Base-by-base conservation (phyloP, 2,113 vertebrate genomes). In the Corythornis madagascariensis region DNA sequence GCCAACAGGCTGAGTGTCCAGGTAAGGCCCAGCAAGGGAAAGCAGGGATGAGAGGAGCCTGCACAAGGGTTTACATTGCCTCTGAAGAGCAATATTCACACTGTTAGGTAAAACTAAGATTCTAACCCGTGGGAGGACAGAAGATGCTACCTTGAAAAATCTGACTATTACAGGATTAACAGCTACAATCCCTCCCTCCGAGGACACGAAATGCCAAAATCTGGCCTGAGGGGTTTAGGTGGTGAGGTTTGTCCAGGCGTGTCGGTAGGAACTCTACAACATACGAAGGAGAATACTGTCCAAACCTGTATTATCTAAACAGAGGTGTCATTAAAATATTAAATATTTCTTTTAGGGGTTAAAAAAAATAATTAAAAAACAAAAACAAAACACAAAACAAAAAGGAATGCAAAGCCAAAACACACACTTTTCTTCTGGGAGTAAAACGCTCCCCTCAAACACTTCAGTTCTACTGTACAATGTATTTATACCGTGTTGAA, bases 111-210 rank as follows among this genome's bases (percentile, higher is more conserved):
- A 74, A 94, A 75, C 47, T 4, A 21, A 92, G 61, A 42, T 60
- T 64, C 77, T 86, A 94, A 94, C 86, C 55, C 6, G 20, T 90
- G 92, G 87, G 87, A 95, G 92, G 91, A 93, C 84, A 89, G 90
- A 87, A 92, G 89, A 96, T 82, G 87, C 87, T 95, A 77, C 93
- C 88, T 81, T 90, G 88, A 96, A 88, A 90, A 93, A 94, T 88
- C 77, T 81, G 85, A 77, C 93, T 95, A 96, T 95, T 95, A 96
- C 80, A 79, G 93, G 95, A 96, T 95, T 96, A 96, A 90, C n/a
- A 71, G 72, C 92, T 90, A 74, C 31, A 43, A 89, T 92, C 91
- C 83, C 83, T 89, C 87, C 86, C 88, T 96, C 89, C 21, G 64
- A 93, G 91, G 90, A 87, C 88, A 94, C 20, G 2, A 2, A 92